phyloP scores from a whole-genome alignment of 2,113 vertebrate genomes.

The Pseudorectes ferrugineus region DNA sequence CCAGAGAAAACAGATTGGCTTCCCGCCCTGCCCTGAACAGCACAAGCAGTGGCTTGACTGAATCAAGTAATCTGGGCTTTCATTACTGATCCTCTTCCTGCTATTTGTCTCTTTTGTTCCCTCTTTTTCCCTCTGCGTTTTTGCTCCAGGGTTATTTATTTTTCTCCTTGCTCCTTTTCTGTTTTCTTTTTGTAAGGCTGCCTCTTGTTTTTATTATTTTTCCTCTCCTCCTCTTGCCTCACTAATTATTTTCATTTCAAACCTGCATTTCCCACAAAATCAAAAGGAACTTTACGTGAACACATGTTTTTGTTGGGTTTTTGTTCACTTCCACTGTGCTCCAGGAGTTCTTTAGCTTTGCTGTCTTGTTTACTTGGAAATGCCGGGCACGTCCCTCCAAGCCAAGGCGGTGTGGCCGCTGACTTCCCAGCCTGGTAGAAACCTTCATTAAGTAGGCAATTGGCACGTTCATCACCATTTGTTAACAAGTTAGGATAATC shows the following conservation, averaged over 20 bases:
- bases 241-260: neutral
- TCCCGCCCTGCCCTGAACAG: neutral
- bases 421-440: neutral
- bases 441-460: neutral
- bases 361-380: neutral
- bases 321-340: neutral
- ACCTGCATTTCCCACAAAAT: neutral
- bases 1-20: constrained; percentile 26
- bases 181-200: neutral
- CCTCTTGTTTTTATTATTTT: neutral
- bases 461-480: neutral
- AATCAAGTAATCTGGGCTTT: constrained; percentile 28
- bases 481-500: neutral
- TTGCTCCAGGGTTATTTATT: constrained; percentile 18
- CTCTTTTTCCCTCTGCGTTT: neutral
- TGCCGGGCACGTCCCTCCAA: neutral
- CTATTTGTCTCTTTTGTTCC: constrained; percentile 46
- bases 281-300: neutral
- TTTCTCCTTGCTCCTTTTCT: constrained; percentile 1
- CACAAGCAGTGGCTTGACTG: constrained; percentile 5
- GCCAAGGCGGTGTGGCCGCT: neutral
- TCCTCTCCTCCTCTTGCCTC: neutral
- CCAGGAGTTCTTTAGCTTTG: neutral
- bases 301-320: neutral
- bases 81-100: constrained; percentile 38